A percentile compares a stretch with the other conserved stretches of the same genome.
Conservation (phyloP, 2,113 vertebrate species). For the Ceyx margarethae region DNA sequence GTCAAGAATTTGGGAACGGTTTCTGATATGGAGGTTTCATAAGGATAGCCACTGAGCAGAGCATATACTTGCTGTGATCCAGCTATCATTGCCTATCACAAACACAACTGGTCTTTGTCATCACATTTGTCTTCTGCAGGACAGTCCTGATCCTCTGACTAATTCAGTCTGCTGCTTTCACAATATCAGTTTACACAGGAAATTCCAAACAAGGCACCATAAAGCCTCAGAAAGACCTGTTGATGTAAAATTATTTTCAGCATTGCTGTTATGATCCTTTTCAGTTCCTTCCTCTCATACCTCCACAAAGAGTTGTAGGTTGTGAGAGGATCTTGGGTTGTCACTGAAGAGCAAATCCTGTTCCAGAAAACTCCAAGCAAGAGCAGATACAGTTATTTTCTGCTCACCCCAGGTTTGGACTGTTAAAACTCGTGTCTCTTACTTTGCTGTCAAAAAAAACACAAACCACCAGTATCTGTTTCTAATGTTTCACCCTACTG, state of each 20-base stretch:
- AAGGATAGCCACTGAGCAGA: background rate
- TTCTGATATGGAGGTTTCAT: background rate
- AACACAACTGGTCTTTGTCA: fast-evolving
- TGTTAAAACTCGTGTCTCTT: background rate
- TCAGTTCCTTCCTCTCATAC: background rate
- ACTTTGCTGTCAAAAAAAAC: background rate
- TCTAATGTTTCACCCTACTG: background rate
- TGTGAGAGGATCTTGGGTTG: background rate
- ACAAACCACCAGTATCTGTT: background rate
- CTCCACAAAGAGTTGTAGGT: background rate
- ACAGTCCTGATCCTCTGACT: background rate
- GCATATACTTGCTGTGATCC: background rate
- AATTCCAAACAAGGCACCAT: background rate
- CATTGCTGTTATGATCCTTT: background rate
- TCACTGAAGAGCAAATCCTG: background rate
- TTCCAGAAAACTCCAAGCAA: background rate
- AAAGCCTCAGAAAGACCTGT: background rate
- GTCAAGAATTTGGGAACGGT: background rate
- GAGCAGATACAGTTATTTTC: background rate
- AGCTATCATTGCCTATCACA: background rate
- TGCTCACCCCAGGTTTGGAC: background rate
- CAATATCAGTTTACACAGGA: background rate
- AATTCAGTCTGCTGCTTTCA: background rate
- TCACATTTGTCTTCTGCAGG: background rate
- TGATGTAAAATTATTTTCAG: background rate